phyloP scores from a whole-genome alignment of 2,797 vertebrate species.

The Clarias platycephalus region DNA sequence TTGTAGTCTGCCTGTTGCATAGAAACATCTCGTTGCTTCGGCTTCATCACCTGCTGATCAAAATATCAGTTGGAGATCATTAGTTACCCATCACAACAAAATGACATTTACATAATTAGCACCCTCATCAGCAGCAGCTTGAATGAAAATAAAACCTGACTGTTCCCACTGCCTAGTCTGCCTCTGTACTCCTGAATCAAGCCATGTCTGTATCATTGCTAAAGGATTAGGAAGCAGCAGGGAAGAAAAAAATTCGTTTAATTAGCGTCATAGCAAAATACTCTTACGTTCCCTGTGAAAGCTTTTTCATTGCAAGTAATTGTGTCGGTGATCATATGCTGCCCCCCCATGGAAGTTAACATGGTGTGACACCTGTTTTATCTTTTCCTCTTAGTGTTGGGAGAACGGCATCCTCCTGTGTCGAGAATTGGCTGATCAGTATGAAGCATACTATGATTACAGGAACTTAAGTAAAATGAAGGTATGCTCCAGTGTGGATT shows the following conservation, averaged over 20 bases:
- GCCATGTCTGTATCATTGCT: constrained; percentile 62
- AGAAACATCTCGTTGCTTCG: constrained; percentile 15
- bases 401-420: constrained; percentile 98
- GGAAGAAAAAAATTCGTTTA: constrained; percentile 66
- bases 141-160: constrained; percentile 3
- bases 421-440: constrained; percentile 95
- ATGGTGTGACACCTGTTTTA: constrained; percentile 6
- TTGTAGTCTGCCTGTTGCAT: constrained; percentile 6
- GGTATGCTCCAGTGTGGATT: constrained; percentile 68
- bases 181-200: constrained; percentile 56
- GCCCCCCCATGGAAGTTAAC: constrained; percentile 65
- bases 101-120: constrained; percentile 44
- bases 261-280: constrained; percentile 65
- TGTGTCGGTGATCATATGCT: constrained; percentile 45
- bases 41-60: constrained; percentile 21
- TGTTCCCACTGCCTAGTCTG: constrained; percentile 62
- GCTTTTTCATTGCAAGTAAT: background rate
- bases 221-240: constrained; percentile 57
- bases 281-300: constrained; percentile 46
- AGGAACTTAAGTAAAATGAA: constrained; percentile 98
- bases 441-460: constrained; percentile 98
- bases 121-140: constrained; percentile 28
- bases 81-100: constrained; percentile 44
- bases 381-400: constrained; percentile 84
- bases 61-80: constrained; percentile 43